Percentiles rank a stretch among this genome's conserved stretches.
Evolutionary conservation across 1,140 invertebrate species (phyloP).

Genomic region (Chymomyza costata): DNA sequence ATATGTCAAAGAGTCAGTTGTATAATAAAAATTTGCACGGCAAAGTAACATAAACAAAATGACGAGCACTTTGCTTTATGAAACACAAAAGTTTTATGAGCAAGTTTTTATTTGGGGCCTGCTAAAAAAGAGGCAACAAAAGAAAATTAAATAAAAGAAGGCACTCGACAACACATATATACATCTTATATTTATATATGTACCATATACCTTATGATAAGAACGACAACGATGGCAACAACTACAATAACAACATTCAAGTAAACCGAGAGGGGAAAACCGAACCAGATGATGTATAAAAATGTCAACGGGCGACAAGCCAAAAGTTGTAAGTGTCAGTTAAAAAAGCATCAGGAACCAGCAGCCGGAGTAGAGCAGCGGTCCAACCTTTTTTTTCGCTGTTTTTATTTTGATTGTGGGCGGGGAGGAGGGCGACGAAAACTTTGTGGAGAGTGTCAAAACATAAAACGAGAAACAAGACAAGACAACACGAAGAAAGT

Average conservation of each 20-base stretch:
- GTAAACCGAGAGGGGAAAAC: conserved; percentile 13
- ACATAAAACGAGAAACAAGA: conserved; percentile 59
- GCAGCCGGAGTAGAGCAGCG: too few species aligned
- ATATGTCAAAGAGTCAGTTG: too few species aligned
- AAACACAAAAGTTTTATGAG: conserved; percentile 46
- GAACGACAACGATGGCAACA: background rate
- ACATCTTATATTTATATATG: too few species aligned
- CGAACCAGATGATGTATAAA: conserved; percentile 62
- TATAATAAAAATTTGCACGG: too few species aligned
- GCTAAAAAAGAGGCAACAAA: too few species aligned
- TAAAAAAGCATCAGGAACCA: conserved; percentile 21
- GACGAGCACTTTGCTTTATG: conserved; percentile 53
- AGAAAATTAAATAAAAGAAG: conserved; percentile 56
- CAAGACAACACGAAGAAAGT: conserved; percentile 2
- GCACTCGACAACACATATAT: too few species aligned
- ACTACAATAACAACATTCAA: background rate
- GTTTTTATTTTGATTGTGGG: too few species aligned
- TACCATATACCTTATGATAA: too few species aligned
- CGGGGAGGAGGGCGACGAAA: background rate
- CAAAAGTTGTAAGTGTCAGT: conserved; percentile 64
- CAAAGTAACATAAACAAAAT: conserved; percentile 15
- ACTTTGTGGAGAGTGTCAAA: conserved; percentile 50
- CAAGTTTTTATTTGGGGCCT: conserved; percentile 16
- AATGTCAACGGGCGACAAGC: conserved; percentile 59
- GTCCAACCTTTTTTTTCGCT: too few species aligned